Conservation (phyloP, 2,888 invertebrate genomes). For the Agapostemon virescens region DNA sequence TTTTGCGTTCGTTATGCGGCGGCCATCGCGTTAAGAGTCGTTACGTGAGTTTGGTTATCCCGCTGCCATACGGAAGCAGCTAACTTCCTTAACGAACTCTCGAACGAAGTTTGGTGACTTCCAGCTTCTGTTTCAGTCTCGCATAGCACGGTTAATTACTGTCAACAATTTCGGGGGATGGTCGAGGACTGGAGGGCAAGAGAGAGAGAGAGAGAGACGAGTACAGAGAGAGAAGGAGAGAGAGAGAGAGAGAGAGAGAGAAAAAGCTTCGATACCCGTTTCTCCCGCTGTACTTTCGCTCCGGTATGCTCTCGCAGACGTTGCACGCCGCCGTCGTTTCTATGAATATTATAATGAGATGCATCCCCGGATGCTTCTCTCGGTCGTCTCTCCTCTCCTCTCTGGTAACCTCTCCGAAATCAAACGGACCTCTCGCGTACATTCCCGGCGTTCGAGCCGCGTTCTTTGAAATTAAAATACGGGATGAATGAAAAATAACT, state of each 20-base stretch:
- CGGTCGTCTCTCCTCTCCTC: background rate
- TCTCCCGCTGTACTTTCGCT: background rate
- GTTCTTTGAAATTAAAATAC: background rate
- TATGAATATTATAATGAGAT: slow-evolving; percentile 18
- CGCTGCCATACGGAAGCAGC: slow-evolving; percentile 62
- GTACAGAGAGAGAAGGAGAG: background rate
- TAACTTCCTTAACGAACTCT: slow-evolving; percentile 69
- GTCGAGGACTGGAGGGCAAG: too few species aligned
- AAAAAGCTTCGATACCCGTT: background rate
- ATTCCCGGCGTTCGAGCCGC: background rate
- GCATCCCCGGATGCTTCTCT: background rate
- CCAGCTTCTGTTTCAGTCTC: slow-evolving; percentile 62
- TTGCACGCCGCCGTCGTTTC: background rate
- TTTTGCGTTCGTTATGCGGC: slow-evolving; percentile 56
- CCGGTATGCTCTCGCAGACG: background rate
- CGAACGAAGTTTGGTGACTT: slow-evolving; percentile 63
- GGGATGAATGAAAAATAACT: slow-evolving; percentile 16
- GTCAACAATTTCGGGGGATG: slow-evolving; percentile 29
- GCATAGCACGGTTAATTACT: slow-evolving; percentile 51
- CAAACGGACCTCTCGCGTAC: background rate
- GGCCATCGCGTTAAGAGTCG: slow-evolving; percentile 67
- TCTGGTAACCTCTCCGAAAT: background rate
- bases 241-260: background rate
- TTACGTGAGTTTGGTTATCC: slow-evolving; percentile 67
- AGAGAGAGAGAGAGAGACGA: too few species aligned